Conservation (phyloP, 1,140 invertebrate genomes). For the Ceratosolen solmsi region DNA sequence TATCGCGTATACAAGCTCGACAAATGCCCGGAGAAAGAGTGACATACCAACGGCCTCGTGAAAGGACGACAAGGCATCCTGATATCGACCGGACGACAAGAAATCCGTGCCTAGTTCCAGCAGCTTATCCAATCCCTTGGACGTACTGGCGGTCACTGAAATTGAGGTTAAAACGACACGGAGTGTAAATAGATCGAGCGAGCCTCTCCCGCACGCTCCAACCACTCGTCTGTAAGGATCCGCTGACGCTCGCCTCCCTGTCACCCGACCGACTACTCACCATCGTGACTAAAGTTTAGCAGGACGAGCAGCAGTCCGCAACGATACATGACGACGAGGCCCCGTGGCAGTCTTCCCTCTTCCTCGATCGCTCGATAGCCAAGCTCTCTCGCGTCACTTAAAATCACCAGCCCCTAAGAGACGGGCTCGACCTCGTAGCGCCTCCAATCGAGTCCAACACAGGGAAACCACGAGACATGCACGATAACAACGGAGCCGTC, state of each 20-base stretch:
- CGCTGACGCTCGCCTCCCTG: too few relatives aligned
- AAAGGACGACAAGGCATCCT: conserved; percentile 97
- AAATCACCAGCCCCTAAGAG: too few relatives aligned
- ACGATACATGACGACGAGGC: conserved; percentile 62
- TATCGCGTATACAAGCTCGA: neutral
- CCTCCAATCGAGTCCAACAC: too few relatives aligned
- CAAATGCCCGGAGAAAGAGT: neutral
- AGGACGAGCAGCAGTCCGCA: conserved; percentile 65
- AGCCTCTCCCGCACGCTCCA: too few relatives aligned
- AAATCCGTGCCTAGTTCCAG: conserved; percentile 94
- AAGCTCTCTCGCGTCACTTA: too few relatives aligned
- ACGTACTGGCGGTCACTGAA: conserved; percentile 31
- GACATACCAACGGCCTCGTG: conserved; percentile 96
- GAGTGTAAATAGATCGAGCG: too few relatives aligned
- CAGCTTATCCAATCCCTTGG: conserved; percentile 89
- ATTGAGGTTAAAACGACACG: conserved; percentile 55
- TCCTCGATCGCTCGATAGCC: too few relatives aligned
- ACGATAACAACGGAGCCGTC: too few relatives aligned
- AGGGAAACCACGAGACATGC: too few relatives aligned
- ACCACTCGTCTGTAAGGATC: too few relatives aligned
- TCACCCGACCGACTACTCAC: conserved; percentile 63
- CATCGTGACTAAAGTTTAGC: conserved; percentile 66
- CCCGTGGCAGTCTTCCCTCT: too few relatives aligned
- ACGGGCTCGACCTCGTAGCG: too few relatives aligned
- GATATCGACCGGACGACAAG: conserved; percentile 91